Percentiles rank a stretch among this genome's conserved stretches.
phyloP scores from a whole-genome alignment of 2,888 invertebrate species.

The Barypeithes pellucidus region DNA sequence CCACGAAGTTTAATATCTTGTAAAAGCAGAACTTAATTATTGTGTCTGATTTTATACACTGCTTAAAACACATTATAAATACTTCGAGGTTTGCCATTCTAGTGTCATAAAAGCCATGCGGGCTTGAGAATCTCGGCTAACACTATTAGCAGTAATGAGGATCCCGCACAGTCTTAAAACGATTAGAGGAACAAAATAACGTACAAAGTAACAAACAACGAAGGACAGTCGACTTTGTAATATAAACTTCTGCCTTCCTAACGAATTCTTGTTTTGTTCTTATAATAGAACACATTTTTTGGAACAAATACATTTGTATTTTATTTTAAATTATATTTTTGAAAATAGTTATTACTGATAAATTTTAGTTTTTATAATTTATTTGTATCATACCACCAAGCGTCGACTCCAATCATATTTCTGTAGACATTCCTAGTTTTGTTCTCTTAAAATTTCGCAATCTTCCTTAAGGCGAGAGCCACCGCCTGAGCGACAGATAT shows the following conservation, averaged over 20 bases:
- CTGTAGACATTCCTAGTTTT: too few species aligned
- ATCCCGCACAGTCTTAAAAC: not conserved
- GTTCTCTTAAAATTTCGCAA: too few species aligned
- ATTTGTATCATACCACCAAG: too few species aligned
- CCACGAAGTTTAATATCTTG: not conserved
- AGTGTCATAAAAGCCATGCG: slow-evolving; percentile 3
- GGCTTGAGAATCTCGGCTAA: slow-evolving; percentile 2
- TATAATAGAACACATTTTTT: too few species aligned
- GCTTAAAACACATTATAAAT: slow-evolving; percentile 7
- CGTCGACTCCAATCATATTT: too few species aligned
- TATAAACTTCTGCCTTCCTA: not conserved
- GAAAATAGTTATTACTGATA: too few species aligned
- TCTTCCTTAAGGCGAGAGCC: too few species aligned
- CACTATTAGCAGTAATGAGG: slow-evolving; percentile 4
- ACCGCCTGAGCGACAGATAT: too few species aligned
- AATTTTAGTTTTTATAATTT: too few species aligned
- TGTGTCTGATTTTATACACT: not conserved
- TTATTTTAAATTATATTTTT: too few species aligned
- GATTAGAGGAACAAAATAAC: not conserved
- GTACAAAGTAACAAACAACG: not conserved
- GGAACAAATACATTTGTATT: too few species aligned
- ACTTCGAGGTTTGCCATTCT: not conserved
- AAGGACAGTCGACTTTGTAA: not conserved
- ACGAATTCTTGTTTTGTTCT: not conserved
- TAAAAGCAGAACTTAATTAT: not conserved